phyloP scores from a whole-genome alignment of 2,797 vertebrate genomes.

The Hyperoplus lanceolatus region DNA sequence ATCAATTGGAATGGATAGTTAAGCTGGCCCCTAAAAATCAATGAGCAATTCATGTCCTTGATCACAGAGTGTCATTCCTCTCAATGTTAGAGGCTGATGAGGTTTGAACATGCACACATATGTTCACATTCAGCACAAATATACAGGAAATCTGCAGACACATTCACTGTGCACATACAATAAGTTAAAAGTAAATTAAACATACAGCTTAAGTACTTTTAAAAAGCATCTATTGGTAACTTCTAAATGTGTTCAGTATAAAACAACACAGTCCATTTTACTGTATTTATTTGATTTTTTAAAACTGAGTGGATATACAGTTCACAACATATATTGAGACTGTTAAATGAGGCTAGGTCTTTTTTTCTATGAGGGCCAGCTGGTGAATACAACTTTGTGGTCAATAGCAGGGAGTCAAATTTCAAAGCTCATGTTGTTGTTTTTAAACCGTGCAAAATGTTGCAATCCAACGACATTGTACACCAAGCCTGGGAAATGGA shows the following conservation, averaged over 20 bases:
- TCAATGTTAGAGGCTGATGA: conserved; percentile 84
- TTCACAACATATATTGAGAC: conserved; percentile 15
- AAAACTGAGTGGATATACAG: neutral
- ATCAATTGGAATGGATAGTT: conserved; percentile 91
- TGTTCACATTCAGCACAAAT: conserved; percentile 60
- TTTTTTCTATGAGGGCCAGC: conserved; percentile 73
- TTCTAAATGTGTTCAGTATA: neutral
- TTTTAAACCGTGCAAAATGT: conserved; percentile 82
- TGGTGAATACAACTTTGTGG: conserved; percentile 78
- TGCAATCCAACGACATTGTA: conserved; percentile 75
- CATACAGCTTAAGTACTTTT: conserved; percentile 19
- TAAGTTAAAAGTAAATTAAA: conserved; percentile 42
- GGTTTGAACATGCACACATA: conserved; percentile 70
- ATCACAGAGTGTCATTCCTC: conserved; percentile 89
- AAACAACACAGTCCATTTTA: neutral
- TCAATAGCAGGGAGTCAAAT: conserved; percentile 84
- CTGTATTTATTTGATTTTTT: neutral
- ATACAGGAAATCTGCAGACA: conserved; percentile 44
- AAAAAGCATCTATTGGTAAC: neutral
- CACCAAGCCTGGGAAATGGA: conserved; percentile 72
- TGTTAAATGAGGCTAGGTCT: conserved; percentile 55
- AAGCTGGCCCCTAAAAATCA: conserved; percentile 90
- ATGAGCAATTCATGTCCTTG: conserved; percentile 91
- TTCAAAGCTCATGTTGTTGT: conserved; percentile 79
- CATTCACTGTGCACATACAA: conserved; percentile 25